Percentiles rank a stretch among this genome's conserved stretches.
Evolutionary conservation across 2,113 vertebrate species (phyloP).

Genomic region (Tamias sibiricus): DNA sequence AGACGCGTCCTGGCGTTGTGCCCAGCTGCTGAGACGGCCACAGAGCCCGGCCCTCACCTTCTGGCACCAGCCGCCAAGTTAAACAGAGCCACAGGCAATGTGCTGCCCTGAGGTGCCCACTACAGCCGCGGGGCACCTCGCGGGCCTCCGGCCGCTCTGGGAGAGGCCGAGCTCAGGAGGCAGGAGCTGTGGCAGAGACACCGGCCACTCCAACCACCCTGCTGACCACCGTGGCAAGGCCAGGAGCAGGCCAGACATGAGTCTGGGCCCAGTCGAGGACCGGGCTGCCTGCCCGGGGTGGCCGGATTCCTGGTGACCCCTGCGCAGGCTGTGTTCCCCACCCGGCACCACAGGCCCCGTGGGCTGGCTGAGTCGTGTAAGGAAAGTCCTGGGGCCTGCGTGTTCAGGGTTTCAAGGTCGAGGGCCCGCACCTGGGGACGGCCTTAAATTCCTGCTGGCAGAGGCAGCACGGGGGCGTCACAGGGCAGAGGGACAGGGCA

Average conservation of each 20-base stretch:
- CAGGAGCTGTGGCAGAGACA: accelerated
- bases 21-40: accelerated
- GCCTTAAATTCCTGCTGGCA: not conserved
- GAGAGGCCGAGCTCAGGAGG: not conserved
- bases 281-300: not conserved
- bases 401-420: not conserved
- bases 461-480: not conserved
- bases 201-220: not conserved
- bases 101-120: accelerated
- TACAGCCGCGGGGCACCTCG: too few species aligned
- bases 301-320: not conserved
- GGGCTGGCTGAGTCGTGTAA: not conserved
- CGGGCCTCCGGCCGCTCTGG: accelerated
- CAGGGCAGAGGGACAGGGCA: not conserved
- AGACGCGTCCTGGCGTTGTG: accelerated
- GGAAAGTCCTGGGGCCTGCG: not conserved
- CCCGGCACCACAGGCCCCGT: too few species aligned
- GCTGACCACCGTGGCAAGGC: too few species aligned
- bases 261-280: not conserved
- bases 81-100: not conserved
- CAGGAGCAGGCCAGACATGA: not conserved
- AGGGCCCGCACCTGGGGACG: not conserved
- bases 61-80: accelerated
- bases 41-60: accelerated
- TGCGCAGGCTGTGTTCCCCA: not conserved